Evolutionary conservation across 2,113 vertebrate species (phyloP), one percentile per base, ranked within the genome.

Genomic region (human): DNA sequence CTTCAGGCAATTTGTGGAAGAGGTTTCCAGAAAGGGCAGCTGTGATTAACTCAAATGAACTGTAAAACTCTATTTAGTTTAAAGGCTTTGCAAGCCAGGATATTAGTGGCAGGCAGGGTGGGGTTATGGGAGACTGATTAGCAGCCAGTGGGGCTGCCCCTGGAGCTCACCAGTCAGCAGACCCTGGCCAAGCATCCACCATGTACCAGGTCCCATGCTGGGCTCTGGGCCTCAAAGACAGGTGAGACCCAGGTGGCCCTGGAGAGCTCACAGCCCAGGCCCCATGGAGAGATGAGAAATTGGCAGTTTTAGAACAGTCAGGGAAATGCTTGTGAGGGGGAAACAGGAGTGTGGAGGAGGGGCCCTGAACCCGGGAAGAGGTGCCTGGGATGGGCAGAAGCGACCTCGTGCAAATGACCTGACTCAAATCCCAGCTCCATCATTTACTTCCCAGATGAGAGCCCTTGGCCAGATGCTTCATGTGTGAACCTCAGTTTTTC

Each of bases 41-140:
- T 96, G 96, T 85, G 90, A 97, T 99, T 84, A 98, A 97, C 98
- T 98, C 98, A 98, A 98, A 98, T 98, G 98, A 98, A 97, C 98
- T 98, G 96, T 98, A 97, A 98, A 98, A 97, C 95, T 98, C 93
- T 94, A 57, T 97, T 98, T 98, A 97, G 97, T 96, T 98, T 98
- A 97, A 97, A 94, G 95, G 61, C 86, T 93, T 97, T 91, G 30
- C 12, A n/a, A 48, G 75, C n/a, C 45, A 43, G 82, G 87, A 20
- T 45, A 12, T 25, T 22, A 30, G 61, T 14, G 25, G 82, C 22
- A 88, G 45, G 78, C 0, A 0, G 12, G 30, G n/a, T 70, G 50
- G 38, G 45, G n/a, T 22, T 84, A 2, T 40, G 30, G 59, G 8
- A 6, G 4, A 30, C 55, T 59, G 52, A 8, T 27, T 6, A 5